These are phyloP conservation scores for Sebastes flavidus DNA, from an alignment of 2,797 vertebrate species.

Conservation along the genomic window DNA sequence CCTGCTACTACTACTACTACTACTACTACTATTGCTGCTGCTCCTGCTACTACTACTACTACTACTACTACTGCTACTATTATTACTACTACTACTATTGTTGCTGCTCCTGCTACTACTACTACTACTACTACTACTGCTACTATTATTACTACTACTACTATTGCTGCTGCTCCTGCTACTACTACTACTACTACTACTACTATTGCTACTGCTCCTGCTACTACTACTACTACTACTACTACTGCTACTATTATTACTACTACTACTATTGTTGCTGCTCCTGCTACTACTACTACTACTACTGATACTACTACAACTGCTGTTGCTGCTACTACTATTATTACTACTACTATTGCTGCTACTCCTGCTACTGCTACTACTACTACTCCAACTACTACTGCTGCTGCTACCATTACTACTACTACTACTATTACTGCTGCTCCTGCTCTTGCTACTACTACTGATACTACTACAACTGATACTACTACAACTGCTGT, in stretches of 20 bases:
- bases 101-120: fast-evolving
- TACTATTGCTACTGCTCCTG: fast-evolving
- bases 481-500: fast-evolving
- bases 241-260: fast-evolving
- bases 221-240: fast-evolving
- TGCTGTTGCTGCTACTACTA: too few species aligned
- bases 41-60: fast-evolving
- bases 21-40: fast-evolving
- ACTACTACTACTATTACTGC: fast-evolving
- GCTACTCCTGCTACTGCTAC: fast-evolving
- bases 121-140: too few species aligned
- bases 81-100: too few species aligned
- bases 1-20: fast-evolving
- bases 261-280: too few species aligned
- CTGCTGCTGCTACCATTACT: fast-evolving
- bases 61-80: fast-evolving
- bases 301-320: fast-evolving
- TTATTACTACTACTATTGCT: fast-evolving
- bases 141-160: too few species aligned
- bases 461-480: fast-evolving
- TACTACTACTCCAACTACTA: fast-evolving
- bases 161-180: too few species aligned
- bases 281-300: too few species aligned
- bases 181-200: fast-evolving
- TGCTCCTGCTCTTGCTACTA: fast-evolving